phyloP scores from a whole-genome alignment of 2,888 invertebrate genomes.

The Pseudoips prasinana region DNA sequence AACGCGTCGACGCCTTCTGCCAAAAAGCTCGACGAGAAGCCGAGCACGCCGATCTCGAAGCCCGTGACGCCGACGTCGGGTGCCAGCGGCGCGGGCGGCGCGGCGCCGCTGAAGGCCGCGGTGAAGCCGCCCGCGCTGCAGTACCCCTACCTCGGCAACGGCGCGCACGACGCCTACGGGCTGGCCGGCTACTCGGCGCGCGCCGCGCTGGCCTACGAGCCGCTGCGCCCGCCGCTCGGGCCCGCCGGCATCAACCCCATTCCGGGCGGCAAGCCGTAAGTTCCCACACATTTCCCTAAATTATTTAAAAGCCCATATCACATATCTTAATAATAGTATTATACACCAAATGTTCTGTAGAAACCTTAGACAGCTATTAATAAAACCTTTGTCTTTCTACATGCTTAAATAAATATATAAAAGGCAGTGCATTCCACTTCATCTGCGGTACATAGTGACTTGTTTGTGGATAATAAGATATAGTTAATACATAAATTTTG shows the following conservation, averaged over 20 bases:
- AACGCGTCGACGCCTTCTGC: constrained; percentile 95
- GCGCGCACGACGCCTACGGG: constrained; percentile 75
- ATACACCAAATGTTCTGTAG: too few relatives aligned
- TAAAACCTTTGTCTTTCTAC: too few relatives aligned
- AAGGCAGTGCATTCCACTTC: too few relatives aligned
- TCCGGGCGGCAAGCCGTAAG: constrained; percentile 94
- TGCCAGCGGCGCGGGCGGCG: constrained; percentile 81
- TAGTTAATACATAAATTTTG: too few relatives aligned
- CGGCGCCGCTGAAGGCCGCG: constrained; percentile 78
- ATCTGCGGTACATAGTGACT: too few relatives aligned
- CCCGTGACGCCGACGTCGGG: constrained; percentile 92
- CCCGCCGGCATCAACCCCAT: constrained; percentile 85
- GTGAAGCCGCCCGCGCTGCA: constrained; percentile 83
- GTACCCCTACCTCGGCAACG: constrained; percentile 84
- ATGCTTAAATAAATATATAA: too few relatives aligned
- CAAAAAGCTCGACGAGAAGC: constrained; percentile 93
- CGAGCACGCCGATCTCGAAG: constrained; percentile 95
- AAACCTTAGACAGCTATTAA: too few relatives aligned
- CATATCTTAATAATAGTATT: too few relatives aligned
- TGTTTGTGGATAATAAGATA: too few relatives aligned
- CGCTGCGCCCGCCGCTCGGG: constrained; percentile 74
- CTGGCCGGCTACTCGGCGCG: constrained; percentile 77
- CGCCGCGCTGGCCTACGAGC: constrained; percentile 75
- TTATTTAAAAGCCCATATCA: constrained; percentile 26
- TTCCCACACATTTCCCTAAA: too few relatives aligned